Evolutionary conservation across 2,113 vertebrate species (phyloP), one percentile per base, ranked within the genome.

Genomic region (Chionis minor): DNA sequence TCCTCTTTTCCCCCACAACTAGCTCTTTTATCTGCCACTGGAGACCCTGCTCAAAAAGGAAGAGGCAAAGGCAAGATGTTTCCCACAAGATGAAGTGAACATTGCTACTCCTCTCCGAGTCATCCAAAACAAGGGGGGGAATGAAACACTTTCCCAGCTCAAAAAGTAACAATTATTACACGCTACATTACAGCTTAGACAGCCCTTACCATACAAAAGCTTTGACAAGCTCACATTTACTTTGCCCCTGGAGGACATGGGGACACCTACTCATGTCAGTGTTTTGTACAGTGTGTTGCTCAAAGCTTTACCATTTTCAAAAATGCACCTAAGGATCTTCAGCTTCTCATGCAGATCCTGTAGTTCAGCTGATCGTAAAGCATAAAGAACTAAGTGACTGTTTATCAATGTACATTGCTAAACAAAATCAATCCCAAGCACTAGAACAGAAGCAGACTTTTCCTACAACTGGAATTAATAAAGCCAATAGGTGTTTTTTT

Each of bases 361-460:
- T 54, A 92, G 94, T 47, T 88, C 66, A 88, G 26, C 6, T 70
- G 44, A 91, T 51, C 74, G 35, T 28, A 70, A 88, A 59, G 72
- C 71, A 79, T 27, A 49, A 70, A 87, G 33, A 85, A 89, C 70
- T 89, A 65, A 91, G 33, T 54, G 44, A 72, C 73, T 6, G 0
- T 72, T 91, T 73, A 89, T 66, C 70, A 70, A 26, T 20, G 30
- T 38, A 55, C 51, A 72, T 12, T 54, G 45, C 62, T 77, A 92
- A 82, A 73, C n/a, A 12, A 94, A 96, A 96, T 86, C n/a, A 89
- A 89, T 32, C 32, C 35, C 54, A 77, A 96, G 67, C 42, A 55
- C 44, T 30, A 61, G 27, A 80, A 95, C 30, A 86, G 56, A 84
- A 72, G 54, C 15, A 62, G 49, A 45, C 16, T 75, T 56, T 49